Evolutionary conservation across 92 coral and sea anemone genomes (phyloP).

Genomic region (Palythoa heliodiscus): DNA sequence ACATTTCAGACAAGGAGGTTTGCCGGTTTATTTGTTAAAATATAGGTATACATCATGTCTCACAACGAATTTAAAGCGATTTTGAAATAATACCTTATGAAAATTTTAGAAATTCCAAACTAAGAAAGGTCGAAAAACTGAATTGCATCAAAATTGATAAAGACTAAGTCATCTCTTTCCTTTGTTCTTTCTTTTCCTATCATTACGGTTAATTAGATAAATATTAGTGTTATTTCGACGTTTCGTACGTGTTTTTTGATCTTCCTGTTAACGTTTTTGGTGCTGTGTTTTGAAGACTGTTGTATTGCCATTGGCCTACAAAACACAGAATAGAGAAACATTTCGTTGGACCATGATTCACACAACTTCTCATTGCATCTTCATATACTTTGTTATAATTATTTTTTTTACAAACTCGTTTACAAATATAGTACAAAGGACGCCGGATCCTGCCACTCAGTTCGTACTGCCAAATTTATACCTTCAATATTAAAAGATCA

Average conservation of each 20-base stretch:
- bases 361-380: constrained; percentile 22
- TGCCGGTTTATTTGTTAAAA: neutral
- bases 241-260: constrained; percentile 13
- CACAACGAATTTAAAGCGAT: no score
- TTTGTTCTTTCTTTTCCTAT: constrained; percentile 16
- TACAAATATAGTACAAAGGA: neutral
- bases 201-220: constrained; percentile 23
- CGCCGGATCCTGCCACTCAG: constrained; percentile 22
- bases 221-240: constrained; percentile 26
- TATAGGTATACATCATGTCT: no score
- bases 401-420: constrained; percentile 7
- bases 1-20: neutral
- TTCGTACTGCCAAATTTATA: neutral
- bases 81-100: neutral
- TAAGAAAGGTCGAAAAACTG: neutral
- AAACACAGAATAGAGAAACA: constrained; percentile 9
- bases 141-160: neutral
- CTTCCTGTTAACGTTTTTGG: neutral
- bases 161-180: neutral
- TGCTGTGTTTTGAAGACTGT: neutral
- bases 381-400: neutral
- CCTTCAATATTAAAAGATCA: constrained; percentile 10
- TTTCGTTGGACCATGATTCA: constrained; percentile 17
- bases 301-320: neutral
- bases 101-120: neutral